Evolutionary conservation across 2,888 invertebrate genomes (phyloP).

Genomic region (Pammene aurita): DNA sequence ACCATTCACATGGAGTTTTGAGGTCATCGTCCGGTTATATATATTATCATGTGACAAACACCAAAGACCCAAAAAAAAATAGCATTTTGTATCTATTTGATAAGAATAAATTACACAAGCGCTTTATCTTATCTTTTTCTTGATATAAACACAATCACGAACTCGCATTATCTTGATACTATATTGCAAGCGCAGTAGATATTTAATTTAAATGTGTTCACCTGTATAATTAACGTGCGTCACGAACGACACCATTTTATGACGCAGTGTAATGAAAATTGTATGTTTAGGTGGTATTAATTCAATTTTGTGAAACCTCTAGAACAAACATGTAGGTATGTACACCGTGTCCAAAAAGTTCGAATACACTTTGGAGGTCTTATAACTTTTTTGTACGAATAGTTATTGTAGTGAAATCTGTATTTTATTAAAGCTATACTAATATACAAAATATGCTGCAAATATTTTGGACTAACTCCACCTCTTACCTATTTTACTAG

Average conservation of each 20-base stretch:
- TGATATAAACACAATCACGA: background rate
- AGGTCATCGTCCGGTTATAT: too few relatives aligned
- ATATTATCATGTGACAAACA: background rate
- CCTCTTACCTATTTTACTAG: too few relatives aligned
- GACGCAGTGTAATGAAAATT: background rate
- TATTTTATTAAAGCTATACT: too few relatives aligned
- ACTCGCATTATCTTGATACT: background rate
- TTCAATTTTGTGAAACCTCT: background rate
- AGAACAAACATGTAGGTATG: too few relatives aligned
- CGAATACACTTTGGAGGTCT: too few relatives aligned
- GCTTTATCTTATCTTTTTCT: background rate
- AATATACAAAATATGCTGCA: too few relatives aligned
- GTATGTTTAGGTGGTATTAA: background rate
- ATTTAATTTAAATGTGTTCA: background rate
- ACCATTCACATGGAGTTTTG: too few relatives aligned
- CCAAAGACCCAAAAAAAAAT: background rate
- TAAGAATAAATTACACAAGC: background rate
- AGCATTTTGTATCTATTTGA: background rate
- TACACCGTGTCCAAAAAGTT: too few relatives aligned
- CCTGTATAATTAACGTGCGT: background rate
- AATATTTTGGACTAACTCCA: too few relatives aligned
- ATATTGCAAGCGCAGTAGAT: background rate
- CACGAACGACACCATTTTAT: background rate
- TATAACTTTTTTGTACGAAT: too few relatives aligned
- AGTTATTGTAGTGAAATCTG: too few relatives aligned